Base-by-base conservation (phyloP, 2,113 vertebrate species). In the Falco punctatus region DNA sequence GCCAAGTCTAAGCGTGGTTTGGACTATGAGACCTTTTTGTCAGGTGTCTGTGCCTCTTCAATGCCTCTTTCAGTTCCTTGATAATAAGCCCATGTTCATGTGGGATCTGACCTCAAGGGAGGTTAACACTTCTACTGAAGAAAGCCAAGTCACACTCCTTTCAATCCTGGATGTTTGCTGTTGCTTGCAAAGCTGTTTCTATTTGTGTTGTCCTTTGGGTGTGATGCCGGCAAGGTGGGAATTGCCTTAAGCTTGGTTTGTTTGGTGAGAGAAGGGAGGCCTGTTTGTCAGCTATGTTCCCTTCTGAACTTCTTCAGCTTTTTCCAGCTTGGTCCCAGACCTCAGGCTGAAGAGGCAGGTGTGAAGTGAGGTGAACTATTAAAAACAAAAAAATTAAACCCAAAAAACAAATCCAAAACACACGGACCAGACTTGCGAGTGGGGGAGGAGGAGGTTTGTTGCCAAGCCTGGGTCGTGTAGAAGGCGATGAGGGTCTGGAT, bases 21-120 rank as follows among this genome's bases (percentile, higher is more conserved):
- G 87, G 58, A 33, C 67, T 87, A 61, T 51, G 90, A 94, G 81
- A 72, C 81, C 46, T 95, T 88, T 92, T 88, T 95, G 84, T 95
- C 82, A 82, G 66, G 62, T 80, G 58, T 80, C 93, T 78, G 24
- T 94, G 46, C 32, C n/a, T 93, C 71, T 93, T 96, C 93, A 97
- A 97, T 96, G 75, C 79, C 28, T 88, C 94, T 88, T 96, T 97
- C 93, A 96, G 90, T 91, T 95, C 74, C 78, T 90, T 95, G 90
- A 94, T 96, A 96, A 94, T 91, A 95, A 96, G 84, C 44, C 70
- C 94, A 95, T 92, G 94, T 94, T 96, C 51, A 3, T 93, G 93
- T 96, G 92, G 85, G 84, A 70, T 90, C 54, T 96, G 93, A 94
- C 96, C 96, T 96, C 30, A 26, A 42, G 24, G 54, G 42, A 94